phyloP scores from a whole-genome alignment of 2,113 vertebrate species.

The Pterocles gutturalis region DNA sequence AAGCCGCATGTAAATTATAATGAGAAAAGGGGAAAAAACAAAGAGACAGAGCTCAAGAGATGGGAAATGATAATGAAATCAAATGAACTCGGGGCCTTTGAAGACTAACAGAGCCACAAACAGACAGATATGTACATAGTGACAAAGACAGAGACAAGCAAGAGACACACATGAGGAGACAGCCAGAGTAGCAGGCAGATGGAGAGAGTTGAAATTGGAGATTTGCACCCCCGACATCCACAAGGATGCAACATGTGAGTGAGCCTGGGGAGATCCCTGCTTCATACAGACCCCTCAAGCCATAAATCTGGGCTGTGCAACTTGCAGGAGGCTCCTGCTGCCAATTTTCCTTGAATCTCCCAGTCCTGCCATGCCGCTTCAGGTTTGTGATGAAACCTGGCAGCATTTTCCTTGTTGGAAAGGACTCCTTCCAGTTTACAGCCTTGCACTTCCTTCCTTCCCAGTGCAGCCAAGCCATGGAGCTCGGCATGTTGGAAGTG shows the following conservation, averaged over 20 bases:
- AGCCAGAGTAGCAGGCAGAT: background rate
- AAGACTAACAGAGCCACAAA: slow-evolving; percentile 36
- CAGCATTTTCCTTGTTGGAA: background rate
- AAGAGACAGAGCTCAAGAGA: slow-evolving; percentile 55
- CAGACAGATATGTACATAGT: slow-evolving; percentile 10
- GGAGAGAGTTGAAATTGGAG: background rate
- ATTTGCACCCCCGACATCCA: rapidly evolving
- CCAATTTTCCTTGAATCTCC: background rate
- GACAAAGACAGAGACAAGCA: background rate
- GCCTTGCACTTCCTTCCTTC: rapidly evolving
- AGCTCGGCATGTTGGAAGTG: rapidly evolving
- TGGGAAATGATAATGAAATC: slow-evolving; percentile 65
- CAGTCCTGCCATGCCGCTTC: background rate
- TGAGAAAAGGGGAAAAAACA: slow-evolving; percentile 70
- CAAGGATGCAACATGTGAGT: background rate
- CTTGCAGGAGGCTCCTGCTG: background rate
- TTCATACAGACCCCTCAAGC: background rate
- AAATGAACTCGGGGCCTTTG: slow-evolving; percentile 54
- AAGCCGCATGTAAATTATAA: slow-evolving; percentile 62
- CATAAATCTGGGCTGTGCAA: background rate
- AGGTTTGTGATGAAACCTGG: background rate
- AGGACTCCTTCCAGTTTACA: background rate
- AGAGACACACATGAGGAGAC: slow-evolving; percentile 9
- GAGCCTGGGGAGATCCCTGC: background rate
- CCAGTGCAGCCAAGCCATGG: background rate